Percentiles rank a stretch among this genome's conserved stretches.
Conservation (phyloP, 2,888 invertebrate species). For the Pyralis farinalis region DNA sequence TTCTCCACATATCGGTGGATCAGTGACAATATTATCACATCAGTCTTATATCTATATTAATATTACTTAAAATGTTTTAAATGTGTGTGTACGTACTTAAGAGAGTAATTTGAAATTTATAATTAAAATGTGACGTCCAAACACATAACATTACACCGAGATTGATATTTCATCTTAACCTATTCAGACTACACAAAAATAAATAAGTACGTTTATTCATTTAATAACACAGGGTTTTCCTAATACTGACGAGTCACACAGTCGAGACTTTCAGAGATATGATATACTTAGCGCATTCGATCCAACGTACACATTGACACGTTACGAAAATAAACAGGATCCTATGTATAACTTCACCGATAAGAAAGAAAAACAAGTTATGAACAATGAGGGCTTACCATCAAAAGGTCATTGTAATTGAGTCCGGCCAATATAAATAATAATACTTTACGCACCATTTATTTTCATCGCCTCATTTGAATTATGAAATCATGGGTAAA, state of each 20-base stretch:
- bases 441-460: too few species aligned
- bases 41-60: conserved; percentile 75
- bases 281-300: conserved; percentile 44
- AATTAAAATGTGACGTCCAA: conserved; percentile 36
- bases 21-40: conserved; percentile 54
- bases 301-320: conserved; percentile 3
- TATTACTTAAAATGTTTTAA: conserved; percentile 34
- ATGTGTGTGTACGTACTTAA: conserved; percentile 34
- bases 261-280: conserved; percentile 65
- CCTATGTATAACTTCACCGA: too few species aligned
- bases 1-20: conserved; percentile 26
- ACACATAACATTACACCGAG: conserved; percentile 48
- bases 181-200: conserved; percentile 58
- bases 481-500: too few species aligned
- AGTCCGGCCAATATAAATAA: too few species aligned
- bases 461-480: too few species aligned
- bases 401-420: too few species aligned
- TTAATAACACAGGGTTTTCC: conserved; percentile 65
- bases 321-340: too few species aligned
- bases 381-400: too few species aligned
- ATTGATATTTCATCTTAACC: conserved; percentile 56
- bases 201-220: conserved; percentile 50
- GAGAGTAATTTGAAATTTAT: conserved; percentile 25
- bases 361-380: too few species aligned
- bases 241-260: conserved; percentile 72